Evolutionary conservation across 2,888 invertebrate species (phyloP), one percentile per base, ranked within the genome.

Genomic region (Macaria liturata): DNA sequence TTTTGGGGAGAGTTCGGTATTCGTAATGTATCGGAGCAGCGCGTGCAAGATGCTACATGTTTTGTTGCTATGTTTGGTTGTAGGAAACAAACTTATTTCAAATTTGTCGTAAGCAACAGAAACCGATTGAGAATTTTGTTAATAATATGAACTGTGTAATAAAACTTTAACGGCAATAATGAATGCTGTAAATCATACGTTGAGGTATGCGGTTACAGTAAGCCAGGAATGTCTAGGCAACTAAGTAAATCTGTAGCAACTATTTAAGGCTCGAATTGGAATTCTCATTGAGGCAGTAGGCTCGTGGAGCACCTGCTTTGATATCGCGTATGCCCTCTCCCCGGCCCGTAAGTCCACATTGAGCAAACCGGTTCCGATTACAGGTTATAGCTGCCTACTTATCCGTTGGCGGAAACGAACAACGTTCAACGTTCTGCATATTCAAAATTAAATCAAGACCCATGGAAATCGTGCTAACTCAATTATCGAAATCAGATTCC

Each of bases 301-400:
- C 82, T 77, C 81, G 83, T 81, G 81, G 84, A 84, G 87, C 91
- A 91, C 91, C 91, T 91, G 91, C 90, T 88, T 86, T 83, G 83
- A 86, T 88, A 89, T 85, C 87, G 88, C 83, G 86, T 85, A 86
- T 85, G 84, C 87, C 84, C 84, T 86, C 86, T 83, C 86, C 78
- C 81, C 83, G 75, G 81, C 76, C 78, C 83, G 88, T 88, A 85
- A 88, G 84, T 86, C 87, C 86, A 87, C 89, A 84, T 88, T 84
- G 85, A 83, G 78, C 69, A 84, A 91, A 91, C 91, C 91, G 91
- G 91, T 91, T 91, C 77, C 80, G 84, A 88, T 89, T 91, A 88
- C 91, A 81, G 91, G 91, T 91, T 91, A 87, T 90, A 83, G 80
- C 86, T 83, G 79, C 86, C 84, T 83, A 86, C 87, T 85, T 87